phyloP scores from a whole-genome alignment of 1,140 invertebrate genomes.

The Micrasema minimum region DNA sequence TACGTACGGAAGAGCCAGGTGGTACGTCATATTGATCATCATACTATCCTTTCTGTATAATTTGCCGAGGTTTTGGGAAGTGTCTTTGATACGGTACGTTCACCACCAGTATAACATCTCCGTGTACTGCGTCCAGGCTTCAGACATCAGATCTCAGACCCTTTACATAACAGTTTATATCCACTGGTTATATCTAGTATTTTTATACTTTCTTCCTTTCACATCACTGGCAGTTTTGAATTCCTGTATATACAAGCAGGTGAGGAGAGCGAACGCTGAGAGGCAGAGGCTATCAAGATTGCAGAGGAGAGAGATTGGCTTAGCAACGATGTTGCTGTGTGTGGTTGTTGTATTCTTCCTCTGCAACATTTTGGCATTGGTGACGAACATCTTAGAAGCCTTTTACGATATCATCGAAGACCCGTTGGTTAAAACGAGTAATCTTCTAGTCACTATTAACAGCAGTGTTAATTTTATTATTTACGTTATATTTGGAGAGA shows the following conservation, averaged over 20 bases:
- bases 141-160: constrained; percentile 75
- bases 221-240: constrained; percentile 87
- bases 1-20: constrained; percentile 87
- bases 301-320: constrained; percentile 86
- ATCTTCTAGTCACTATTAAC: constrained; percentile 95
- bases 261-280: constrained; percentile 84
- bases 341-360: constrained; percentile 94
- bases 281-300: constrained; percentile 82
- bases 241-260: constrained; percentile 87
- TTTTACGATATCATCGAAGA: constrained; percentile 76
- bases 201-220: constrained; percentile 93
- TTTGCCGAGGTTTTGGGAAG: constrained; percentile 81
- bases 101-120: constrained; percentile 69
- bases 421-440: constrained; percentile 85
- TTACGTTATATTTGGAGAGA: constrained; percentile 96
- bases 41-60: constrained; percentile 90
- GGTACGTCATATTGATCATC: constrained; percentile 86
- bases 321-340: constrained; percentile 93
- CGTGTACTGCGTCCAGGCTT: constrained; percentile 77
- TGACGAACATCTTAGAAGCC: constrained; percentile 88
- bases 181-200: constrained; percentile 90
- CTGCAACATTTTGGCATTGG: constrained; percentile 92
- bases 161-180: constrained; percentile 89
- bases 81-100: constrained; percentile 62
- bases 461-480: constrained; percentile 97